These are phyloP conservation scores for Hemitrygon akajei DNA, from an alignment of 2,797 vertebrate species.

Conservation along the genomic window DNA sequence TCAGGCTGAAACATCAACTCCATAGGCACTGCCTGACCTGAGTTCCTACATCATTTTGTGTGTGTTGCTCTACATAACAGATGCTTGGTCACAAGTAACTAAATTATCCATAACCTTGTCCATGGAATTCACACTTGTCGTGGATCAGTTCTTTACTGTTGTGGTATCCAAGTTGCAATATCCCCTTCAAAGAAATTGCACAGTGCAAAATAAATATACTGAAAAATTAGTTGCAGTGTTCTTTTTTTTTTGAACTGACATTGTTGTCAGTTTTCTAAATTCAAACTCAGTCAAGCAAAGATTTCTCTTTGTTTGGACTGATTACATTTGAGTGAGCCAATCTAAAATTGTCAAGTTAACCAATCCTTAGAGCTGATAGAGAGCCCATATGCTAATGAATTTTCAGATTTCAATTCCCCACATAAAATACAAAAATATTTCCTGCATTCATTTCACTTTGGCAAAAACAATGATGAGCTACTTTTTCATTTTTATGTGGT, in stretches of 20 bases:
- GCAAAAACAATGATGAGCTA: background rate
- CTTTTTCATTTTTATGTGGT: slow-evolving; percentile 32
- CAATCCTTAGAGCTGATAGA: background rate
- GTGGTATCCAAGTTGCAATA: background rate
- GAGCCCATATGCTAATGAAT: background rate
- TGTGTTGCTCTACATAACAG: no score
- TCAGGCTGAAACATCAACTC: no score
- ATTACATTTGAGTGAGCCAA: slow-evolving; percentile 15
- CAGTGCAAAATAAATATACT: background rate
- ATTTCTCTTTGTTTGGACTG: slow-evolving; percentile 26
- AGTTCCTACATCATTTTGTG: no score
- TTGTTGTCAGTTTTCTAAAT: slow-evolving; percentile 27
- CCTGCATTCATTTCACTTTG: slow-evolving; percentile 13
- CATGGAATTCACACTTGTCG: background rate
- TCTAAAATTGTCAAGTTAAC: slow-evolving; percentile 22
- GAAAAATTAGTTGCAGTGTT: background rate
- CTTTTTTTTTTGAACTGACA: slow-evolving; percentile 5
- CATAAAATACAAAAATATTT: background rate
- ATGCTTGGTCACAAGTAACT: background rate
- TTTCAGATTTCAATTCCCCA: background rate
- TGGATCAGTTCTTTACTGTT: background rate
- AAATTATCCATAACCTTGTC: background rate
- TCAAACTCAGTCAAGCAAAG: slow-evolving; percentile 23
- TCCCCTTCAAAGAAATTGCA: background rate
- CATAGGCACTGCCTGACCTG: no score